phyloP scores from a whole-genome alignment of 2,888 invertebrate species.

The Agrotis puta region DNA sequence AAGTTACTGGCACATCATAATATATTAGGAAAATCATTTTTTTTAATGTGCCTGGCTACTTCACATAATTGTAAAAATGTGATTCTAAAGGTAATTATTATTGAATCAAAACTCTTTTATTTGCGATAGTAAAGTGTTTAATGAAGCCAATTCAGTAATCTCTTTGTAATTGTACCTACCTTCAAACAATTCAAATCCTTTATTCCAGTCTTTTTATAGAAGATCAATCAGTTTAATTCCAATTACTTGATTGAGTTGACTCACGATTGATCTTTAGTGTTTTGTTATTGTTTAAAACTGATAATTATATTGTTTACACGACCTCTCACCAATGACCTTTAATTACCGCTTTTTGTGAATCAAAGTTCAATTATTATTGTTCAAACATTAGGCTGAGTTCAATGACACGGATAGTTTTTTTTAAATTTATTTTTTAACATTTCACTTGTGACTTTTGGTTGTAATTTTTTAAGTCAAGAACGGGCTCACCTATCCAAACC shows the following conservation, averaged over 20 bases:
- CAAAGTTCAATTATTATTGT: background rate
- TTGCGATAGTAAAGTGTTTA: background rate
- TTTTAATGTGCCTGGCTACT: too few relatives aligned
- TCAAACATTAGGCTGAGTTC: background rate
- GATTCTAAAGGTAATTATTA: too few relatives aligned
- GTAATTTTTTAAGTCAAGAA: too few relatives aligned
- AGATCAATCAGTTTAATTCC: slow-evolving; percentile 39
- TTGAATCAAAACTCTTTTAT: too few relatives aligned
- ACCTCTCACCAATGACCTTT: slow-evolving; percentile 2
- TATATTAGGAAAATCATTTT: too few relatives aligned
- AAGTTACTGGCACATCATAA: too few relatives aligned
- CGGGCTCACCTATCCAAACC: too few relatives aligned
- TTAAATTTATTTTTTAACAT: too few relatives aligned
- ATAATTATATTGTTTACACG: slow-evolving; percentile 31
- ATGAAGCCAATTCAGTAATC: slow-evolving; percentile 20
- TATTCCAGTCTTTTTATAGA: slow-evolving; percentile 36
- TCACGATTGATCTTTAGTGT: slow-evolving; percentile 19
- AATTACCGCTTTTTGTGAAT: slow-evolving; percentile 1
- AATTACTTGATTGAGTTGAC: slow-evolving; percentile 17
- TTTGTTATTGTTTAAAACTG: slow-evolving; percentile 33
- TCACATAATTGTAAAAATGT: too few relatives aligned
- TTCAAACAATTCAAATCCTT: slow-evolving; percentile 24
- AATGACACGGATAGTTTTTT: background rate
- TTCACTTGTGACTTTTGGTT: too few relatives aligned
- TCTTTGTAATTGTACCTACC: background rate